phyloP scores from a whole-genome alignment of 1,140 invertebrate genomes.

The Drosophila kikkawai region DNA sequence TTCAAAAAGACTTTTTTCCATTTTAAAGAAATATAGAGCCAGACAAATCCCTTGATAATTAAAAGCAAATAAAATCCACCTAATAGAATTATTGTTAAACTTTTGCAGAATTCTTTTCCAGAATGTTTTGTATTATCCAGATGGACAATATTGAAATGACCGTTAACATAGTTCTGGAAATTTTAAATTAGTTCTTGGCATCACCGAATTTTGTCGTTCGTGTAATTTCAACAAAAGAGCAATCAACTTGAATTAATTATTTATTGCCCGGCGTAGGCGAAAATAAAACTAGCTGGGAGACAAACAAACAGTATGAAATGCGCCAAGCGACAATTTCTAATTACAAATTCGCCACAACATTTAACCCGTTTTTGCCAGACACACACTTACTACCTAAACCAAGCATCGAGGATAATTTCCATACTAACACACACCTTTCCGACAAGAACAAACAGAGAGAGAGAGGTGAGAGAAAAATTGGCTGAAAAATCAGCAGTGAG shows the following conservation, averaged over 20 bases:
- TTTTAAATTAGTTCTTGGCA: neutral
- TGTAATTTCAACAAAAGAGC: slow-evolving; percentile 29
- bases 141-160: neutral
- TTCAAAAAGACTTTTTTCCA: slow-evolving; percentile 42
- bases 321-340: slow-evolving; percentile 83
- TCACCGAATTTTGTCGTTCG: neutral
- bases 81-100: neutral
- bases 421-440: slow-evolving; percentile 69
- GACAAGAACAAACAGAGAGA: slow-evolving; percentile 60
- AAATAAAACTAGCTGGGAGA: slow-evolving; percentile 38
- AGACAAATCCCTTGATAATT: slow-evolving; percentile 55
- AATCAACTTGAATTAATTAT: slow-evolving; percentile 72
- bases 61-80: slow-evolving; percentile 2
- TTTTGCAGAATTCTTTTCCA: neutral
- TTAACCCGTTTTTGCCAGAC: slow-evolving; percentile 78
- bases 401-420: slow-evolving; percentile 69
- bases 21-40: slow-evolving; percentile 57
- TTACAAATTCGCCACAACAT: slow-evolving; percentile 83
- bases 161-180: neutral
- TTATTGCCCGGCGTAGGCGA: slow-evolving; percentile 52
- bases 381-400: slow-evolving; percentile 39
- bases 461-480: slow-evolving; percentile 10
- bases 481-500: slow-evolving; percentile 24
- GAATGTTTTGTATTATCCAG: neutral
- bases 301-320: slow-evolving; percentile 79